Base-by-base conservation (phyloP, 1,140 invertebrate genomes). In the Ganaspis sp. region DNA sequence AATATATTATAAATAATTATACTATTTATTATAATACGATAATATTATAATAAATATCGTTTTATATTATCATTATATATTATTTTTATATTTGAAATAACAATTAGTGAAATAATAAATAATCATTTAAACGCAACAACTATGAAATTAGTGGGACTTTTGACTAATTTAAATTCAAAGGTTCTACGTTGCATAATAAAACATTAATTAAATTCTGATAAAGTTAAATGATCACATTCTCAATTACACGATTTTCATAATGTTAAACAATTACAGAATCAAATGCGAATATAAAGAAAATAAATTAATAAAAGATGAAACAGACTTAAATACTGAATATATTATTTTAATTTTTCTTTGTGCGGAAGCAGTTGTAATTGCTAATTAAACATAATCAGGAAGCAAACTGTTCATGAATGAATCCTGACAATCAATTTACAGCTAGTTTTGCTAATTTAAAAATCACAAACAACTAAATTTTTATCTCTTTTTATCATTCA, bases 231-330 rank as follows among this genome's bases (percentile, higher is more conserved):
- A n/a, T 49, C 17, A 4, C 2, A n/a, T 17, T 49, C 12, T 49
- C 45, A 49, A 49, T 49, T 49, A 49, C 17, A 49, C 45, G 17
- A 49, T 49, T 49, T 15, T 45, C n/a, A 4, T 45, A 45, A 12
- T 45, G 42, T 49, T 49, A 49, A 49, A 49, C 17, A 49, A 49
- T 49, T 49, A 17, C 3, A 17, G 45, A n/a, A 49, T 49, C 45
- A 49, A 17, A 5, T 17, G 1, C 17, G 45, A 49, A 49, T 49
- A 15, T 49, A 17, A 49, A 49, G n/a, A 4, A 4, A 17, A 49
- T 49, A 49, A 49, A 49, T 49, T 49, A 49, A 49, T 49, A 49
- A 49, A 49, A 49, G 45, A 49, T 49, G 45, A 49, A 49, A 49
- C 45, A n/a, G 5, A n/a, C 15, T 49, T 49, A 49, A 5, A 2